Conservation (phyloP, 2,888 invertebrate genomes). For the Abrostola tripartita region DNA sequence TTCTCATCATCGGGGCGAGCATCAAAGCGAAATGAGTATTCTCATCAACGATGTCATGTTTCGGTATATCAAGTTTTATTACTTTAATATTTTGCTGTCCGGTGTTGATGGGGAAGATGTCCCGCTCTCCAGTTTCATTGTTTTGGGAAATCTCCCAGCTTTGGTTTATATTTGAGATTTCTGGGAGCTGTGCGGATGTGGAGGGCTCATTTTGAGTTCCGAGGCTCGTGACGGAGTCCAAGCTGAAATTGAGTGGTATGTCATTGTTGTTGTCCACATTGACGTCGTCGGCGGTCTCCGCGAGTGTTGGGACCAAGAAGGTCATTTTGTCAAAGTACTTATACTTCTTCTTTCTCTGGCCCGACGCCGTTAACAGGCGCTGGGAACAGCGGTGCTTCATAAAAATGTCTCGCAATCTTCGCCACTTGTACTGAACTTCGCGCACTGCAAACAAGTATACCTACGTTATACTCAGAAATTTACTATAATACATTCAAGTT, state of each 20-base stretch:
- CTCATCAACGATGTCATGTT: background rate
- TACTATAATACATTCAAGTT: no score
- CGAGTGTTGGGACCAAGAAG: background rate
- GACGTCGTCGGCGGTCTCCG: no score
- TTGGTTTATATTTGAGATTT: no score
- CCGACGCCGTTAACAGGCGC: background rate
- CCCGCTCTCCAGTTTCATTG: no score
- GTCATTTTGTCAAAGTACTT: background rate
- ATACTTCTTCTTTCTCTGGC: background rate
- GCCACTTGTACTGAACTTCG: constrained; percentile 4
- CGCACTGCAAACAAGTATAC: background rate
- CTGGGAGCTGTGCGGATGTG: background rate
- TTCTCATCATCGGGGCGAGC: constrained; percentile 2
- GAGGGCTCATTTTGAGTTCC: background rate
- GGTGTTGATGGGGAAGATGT: no score
- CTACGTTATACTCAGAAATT: no score
- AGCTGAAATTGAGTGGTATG: no score
- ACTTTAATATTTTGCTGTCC: background rate
- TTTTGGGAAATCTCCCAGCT: no score
- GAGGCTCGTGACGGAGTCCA: no score
- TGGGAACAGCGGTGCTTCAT: background rate
- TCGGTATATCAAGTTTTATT: background rate
- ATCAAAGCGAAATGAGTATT: background rate
- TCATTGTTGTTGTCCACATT: no score
- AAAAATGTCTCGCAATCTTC: background rate